A percentile compares a stretch with the other conserved stretches of the same genome.
These are phyloP conservation scores for Drosophila bunnanda DNA, from an alignment of 2,888 invertebrate genomes.

Conservation along the genomic window DNA sequence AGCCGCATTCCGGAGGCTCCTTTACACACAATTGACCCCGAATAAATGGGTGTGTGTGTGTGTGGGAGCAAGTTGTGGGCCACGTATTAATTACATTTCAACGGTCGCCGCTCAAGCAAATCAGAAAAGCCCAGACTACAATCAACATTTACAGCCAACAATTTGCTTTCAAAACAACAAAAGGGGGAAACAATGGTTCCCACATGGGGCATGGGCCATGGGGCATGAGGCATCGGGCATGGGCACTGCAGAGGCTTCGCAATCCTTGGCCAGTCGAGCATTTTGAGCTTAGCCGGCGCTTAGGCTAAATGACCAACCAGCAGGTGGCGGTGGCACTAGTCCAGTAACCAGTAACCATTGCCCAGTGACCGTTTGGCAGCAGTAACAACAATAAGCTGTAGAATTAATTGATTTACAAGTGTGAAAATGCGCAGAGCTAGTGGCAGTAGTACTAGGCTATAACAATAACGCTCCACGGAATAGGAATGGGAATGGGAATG, in stretches of 20 bases:
- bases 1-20: constrained; percentile 36
- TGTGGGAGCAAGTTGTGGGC: constrained; percentile 62
- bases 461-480: constrained; percentile 58
- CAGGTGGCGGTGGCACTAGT: constrained; percentile 44
- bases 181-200: constrained; percentile 25
- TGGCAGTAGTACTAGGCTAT: constrained; percentile 29
- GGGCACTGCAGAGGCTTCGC: constrained; percentile 65
- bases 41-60: constrained; percentile 8
- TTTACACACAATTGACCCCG: constrained; percentile 48
- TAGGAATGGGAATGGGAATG: constrained; percentile 8
- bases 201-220: constrained; percentile 22
- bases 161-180: constrained; percentile 56
- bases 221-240: background rate
- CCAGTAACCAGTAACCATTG: constrained; percentile 7
- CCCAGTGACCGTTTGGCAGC: constrained; percentile 27
- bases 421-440: constrained; percentile 65
- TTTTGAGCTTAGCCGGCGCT: constrained; percentile 68
- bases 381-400: constrained; percentile 57
- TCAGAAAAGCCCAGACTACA: constrained; percentile 64
- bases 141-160: constrained; percentile 60
- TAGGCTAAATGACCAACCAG: constrained; percentile 73
- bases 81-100: constrained; percentile 76
- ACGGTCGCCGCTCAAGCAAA: constrained; percentile 70
- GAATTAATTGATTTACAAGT: constrained; percentile 81
- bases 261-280: constrained; percentile 58